Evolutionary conservation across 2,888 invertebrate genomes (phyloP).

Genomic region (Bruchidius siliquastri): DNA sequence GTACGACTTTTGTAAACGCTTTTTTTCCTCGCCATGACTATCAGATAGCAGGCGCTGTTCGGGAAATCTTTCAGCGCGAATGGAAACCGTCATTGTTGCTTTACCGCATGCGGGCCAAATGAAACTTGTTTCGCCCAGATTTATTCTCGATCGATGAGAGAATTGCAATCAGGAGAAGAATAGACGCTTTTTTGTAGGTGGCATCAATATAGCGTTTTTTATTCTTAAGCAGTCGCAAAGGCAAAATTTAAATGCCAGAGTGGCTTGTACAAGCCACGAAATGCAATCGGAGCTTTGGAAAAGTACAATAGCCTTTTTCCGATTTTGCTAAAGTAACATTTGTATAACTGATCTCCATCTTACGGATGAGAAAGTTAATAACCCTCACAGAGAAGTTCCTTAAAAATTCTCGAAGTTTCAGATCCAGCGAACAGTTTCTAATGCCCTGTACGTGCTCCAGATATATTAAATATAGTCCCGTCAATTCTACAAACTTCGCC

Average conservation of each 20-base stretch:
- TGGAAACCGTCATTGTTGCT: slow-evolving; percentile 10
- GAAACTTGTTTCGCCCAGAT: slow-evolving; percentile 9
- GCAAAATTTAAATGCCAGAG: no score
- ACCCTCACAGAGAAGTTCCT: neutral
- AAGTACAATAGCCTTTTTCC: no score
- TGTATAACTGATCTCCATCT: no score
- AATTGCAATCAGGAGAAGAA: neutral
- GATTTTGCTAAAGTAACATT: no score
- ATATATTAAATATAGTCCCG: neutral
- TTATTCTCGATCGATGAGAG: neutral
- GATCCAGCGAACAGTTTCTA: neutral
- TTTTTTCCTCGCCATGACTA: neutral
- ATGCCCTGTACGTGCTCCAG: neutral
- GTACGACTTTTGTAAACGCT: neutral
- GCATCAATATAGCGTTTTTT: no score
- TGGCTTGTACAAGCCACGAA: no score
- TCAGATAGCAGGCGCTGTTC: neutral
- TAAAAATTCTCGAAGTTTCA: neutral
- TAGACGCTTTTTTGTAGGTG: neutral
- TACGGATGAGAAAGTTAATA: no score
- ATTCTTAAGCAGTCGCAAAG: no score
- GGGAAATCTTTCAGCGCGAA: slow-evolving; percentile 9
- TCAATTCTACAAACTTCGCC: neutral
- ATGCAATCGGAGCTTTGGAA: no score
- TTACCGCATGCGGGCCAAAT: slow-evolving; percentile 5